Evolutionary conservation across 2,113 vertebrate genomes (phyloP), one percentile per base, ranked within the genome.

Genomic region (Octodon degus): DNA sequence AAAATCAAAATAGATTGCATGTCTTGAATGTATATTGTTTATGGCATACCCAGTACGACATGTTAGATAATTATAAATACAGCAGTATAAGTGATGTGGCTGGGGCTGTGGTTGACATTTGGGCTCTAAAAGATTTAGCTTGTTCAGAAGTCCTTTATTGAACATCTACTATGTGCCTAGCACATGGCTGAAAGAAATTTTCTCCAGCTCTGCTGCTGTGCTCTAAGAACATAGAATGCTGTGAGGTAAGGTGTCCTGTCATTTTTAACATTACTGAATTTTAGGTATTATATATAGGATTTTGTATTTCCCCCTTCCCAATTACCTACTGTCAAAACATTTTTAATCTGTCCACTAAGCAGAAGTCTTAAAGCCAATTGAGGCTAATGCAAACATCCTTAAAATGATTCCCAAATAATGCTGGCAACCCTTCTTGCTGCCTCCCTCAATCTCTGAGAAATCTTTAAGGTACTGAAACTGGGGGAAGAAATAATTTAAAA

Each of bases 1-100:
- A 98, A 70, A 97, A 97, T 98, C 27, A 90, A 97, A 98, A 97
- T 97, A 95, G 98, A 90, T 37, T 97, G 12, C 76, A 97, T 97
- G 6, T 55, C 97, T 97, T 98, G 94, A 95, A 90, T 96, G 77
- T 97, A 94, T 93, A 89, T 94, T 0, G 7, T 90, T 94, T 96
- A 95, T 90, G 85, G 95, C 82, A 95, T 95, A 62, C 8, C 19
- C 40, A 85, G 40, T 30, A 83, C 63, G 19, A 70, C 47, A 63
- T 92, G 95, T 95, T 80, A 68, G 91, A 1, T 84, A 3, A 60
- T 11, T 88, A 3, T 91, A 11, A 70, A 88, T 65, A 79, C 7
- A 74, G 1, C 67, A 83, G 17, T 96, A 0, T 90, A 60, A 67
- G 6, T 74, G 32, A 68, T 85, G 5, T n/a, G 63, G 20, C 16